Evolutionary conservation across 2,888 invertebrate species (phyloP).

Genomic region (Zeuzera pyrina): DNA sequence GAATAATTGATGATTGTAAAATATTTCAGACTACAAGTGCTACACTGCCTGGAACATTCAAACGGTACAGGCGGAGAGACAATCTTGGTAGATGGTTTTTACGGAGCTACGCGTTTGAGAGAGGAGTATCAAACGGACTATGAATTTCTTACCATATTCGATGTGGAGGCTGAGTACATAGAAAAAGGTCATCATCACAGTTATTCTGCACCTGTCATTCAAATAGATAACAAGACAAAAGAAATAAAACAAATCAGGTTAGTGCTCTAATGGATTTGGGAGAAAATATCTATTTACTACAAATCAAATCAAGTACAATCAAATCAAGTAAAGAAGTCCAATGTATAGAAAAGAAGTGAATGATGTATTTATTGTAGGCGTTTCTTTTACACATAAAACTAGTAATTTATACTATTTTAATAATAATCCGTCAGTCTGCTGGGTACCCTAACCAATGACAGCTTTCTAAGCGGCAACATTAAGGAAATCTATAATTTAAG

Average conservation of each 20-base stretch:
- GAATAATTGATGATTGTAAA: too few relatives aligned
- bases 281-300: background rate
- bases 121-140: conserved; percentile 69
- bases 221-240: conserved; percentile 63
- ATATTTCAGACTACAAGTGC: conserved; percentile 54
- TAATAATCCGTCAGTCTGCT: too few relatives aligned
- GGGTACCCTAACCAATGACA: too few relatives aligned
- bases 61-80: conserved; percentile 81
- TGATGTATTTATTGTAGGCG: too few relatives aligned
- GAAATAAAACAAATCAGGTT: conserved; percentile 76
- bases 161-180: conserved; percentile 76
- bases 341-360: too few relatives aligned
- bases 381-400: too few relatives aligned
- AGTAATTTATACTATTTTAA: too few relatives aligned
- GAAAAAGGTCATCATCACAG: conserved; percentile 75
- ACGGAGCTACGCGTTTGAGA: conserved; percentile 73
- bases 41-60: conserved; percentile 54
- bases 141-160: conserved; percentile 68
- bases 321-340: too few relatives aligned
- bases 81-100: conserved; percentile 82
- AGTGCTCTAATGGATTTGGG: conserved; percentile 1
- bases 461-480: too few relatives aligned
- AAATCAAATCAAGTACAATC: background rate
- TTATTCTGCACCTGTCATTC: conserved; percentile 73
- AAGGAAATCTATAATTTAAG: too few relatives aligned